Percentiles rank a stretch among this genome's conserved stretches.
Conservation (phyloP, 37 sponge, comb jelly and placozoan species). For the Amphimedon queenslandica region DNA sequence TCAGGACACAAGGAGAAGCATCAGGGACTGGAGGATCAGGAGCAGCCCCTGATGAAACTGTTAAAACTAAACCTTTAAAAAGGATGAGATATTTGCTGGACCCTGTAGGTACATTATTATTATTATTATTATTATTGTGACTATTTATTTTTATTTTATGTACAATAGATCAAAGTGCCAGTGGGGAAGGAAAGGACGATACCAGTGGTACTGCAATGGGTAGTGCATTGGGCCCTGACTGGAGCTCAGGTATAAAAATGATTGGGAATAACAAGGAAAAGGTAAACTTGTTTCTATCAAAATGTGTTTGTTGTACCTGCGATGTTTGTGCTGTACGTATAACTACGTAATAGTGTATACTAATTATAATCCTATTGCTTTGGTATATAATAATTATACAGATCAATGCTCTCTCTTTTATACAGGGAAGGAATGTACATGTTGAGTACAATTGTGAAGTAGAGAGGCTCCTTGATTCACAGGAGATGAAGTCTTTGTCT, state of each 20-base stretch:
- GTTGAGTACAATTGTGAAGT: too few relatives aligned
- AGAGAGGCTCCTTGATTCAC: too few relatives aligned
- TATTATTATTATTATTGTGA: background rate
- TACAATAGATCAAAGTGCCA: background rate
- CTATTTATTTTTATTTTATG: background rate
- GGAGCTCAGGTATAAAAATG: conserved; percentile 71
- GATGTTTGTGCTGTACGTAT: too few relatives aligned
- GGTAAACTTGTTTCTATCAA: conserved; percentile 12
- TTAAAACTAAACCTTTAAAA: conserved; percentile 40
- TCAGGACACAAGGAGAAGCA: conserved; percentile 8
- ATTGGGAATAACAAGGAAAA: conserved; percentile 34
- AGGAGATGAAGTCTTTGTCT: too few relatives aligned
- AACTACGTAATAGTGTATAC: too few relatives aligned
- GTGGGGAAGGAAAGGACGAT: too few relatives aligned
- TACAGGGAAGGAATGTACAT: too few relatives aligned
- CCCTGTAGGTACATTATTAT: conserved; percentile 12
- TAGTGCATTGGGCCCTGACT: conserved; percentile 96
- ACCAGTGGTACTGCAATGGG: conserved; percentile 22
- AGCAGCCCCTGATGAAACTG: background rate
- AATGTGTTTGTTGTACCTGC: too few relatives aligned
- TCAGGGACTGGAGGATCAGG: background rate
- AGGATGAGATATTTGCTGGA: conserved; percentile 73
- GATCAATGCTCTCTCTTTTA: too few relatives aligned
- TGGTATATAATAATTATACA: too few relatives aligned
- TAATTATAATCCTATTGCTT: too few relatives aligned